These are phyloP conservation scores for Ephialtes manifestator DNA, from an alignment of 2,888 invertebrate species.

Conservation along the genomic window DNA sequence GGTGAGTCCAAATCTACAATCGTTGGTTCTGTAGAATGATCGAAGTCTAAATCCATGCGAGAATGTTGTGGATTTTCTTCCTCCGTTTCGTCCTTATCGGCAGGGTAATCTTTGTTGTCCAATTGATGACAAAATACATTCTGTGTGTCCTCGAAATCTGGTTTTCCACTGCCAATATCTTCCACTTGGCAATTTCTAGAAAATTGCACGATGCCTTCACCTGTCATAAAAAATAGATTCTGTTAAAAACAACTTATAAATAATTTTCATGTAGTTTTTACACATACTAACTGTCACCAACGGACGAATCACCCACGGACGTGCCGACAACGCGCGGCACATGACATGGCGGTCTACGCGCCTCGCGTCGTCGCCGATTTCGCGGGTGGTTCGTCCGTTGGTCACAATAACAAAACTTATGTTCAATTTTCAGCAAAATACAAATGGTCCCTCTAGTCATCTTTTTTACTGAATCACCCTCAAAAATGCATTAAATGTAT, in stretches of 20 bases:
- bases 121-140: not conserved
- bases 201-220: not conserved
- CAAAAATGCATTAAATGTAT: not conserved
- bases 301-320: too few relatives aligned
- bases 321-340: too few relatives aligned
- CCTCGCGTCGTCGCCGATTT: too few relatives aligned
- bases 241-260: not conserved
- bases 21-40: constrained; percentile 3
- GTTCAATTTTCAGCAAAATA: not conserved
- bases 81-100: constrained; percentile 9
- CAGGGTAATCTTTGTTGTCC: not conserved
- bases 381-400: too few relatives aligned
- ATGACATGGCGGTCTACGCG: too few relatives aligned
- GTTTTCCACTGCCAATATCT: constrained; percentile 1
- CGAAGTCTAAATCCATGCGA: constrained; percentile 5
- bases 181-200: not conserved
- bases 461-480: not conserved
- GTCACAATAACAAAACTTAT: not conserved
- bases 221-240: too few relatives aligned
- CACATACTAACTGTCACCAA: too few relatives aligned
- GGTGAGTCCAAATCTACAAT: not conserved
- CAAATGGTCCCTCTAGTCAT: not conserved
- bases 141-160: not conserved
- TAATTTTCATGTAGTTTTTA: too few relatives aligned
- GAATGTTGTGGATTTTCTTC: constrained; percentile 4